A percentile compares a stretch with the other conserved stretches of the same genome.
phyloP scores from a whole-genome alignment of 2,113 vertebrate species.

The Thomomys bottae region DNA sequence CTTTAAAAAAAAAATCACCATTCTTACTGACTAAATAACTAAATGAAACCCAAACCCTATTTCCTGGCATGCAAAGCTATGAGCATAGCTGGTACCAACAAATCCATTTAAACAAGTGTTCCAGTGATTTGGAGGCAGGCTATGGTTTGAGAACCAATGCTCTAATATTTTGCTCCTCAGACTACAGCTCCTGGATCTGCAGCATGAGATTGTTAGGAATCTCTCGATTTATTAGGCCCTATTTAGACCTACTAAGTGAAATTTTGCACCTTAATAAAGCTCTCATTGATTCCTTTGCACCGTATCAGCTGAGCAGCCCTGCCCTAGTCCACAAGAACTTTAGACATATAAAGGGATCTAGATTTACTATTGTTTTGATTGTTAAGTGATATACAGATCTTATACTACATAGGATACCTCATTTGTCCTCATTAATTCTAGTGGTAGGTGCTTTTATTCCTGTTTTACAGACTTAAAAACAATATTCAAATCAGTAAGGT shows the following conservation, averaged over 20 bases:
- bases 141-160: not conserved
- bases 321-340: not conserved
- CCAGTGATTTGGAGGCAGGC: not conserved
- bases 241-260: not conserved
- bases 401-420: not conserved
- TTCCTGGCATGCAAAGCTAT: slow-evolving; percentile 21
- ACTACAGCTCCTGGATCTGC: not conserved
- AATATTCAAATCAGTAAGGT: not conserved
- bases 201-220: not conserved
- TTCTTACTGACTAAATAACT: slow-evolving; percentile 39
- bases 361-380: not conserved
- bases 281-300: not conserved
- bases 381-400: not conserved
- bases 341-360: not conserved
- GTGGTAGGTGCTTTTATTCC: slow-evolving; percentile 16
- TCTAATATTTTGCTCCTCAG: not conserved
- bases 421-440: not conserved
- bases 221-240: not conserved
- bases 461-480: slow-evolving; percentile 48
- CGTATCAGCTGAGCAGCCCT: not conserved
- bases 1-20: slow-evolving; percentile 29
- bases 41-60: slow-evolving; percentile 5
- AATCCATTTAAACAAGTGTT: slow-evolving; percentile 17
- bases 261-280: not conserved
- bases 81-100: not conserved